phyloP scores from a whole-genome alignment of 2,113 vertebrate species.

The Tylochromis polylepis region DNA sequence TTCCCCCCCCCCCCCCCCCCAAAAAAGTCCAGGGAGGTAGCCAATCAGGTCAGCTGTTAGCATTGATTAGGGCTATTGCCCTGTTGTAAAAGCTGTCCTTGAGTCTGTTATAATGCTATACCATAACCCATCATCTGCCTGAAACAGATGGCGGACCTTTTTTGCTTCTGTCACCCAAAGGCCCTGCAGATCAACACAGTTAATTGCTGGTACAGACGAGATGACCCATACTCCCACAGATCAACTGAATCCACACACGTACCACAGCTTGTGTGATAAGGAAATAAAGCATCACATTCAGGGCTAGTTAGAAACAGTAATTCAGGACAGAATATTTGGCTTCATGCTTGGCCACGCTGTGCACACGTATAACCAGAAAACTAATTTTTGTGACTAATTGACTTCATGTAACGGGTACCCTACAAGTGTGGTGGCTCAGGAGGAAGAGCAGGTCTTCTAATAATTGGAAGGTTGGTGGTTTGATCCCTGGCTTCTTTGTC shows the following conservation, averaged over 20 bases:
- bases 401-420: not conserved
- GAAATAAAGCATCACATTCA: not conserved
- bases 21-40: too few species aligned
- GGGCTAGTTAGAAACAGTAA: not conserved
- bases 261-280: not conserved
- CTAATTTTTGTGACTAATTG: not conserved
- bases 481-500: not conserved
- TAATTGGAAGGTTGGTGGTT: not conserved
- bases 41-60: too few species aligned
- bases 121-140: not conserved
- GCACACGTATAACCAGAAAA: fast-evolving
- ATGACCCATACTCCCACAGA: not conserved
- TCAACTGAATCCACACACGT: not conserved
- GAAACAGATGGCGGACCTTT: not conserved
- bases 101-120: too few species aligned
- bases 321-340: not conserved
- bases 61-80: too few species aligned
- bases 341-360: not conserved
- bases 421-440: not conserved
- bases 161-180: not conserved
- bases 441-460: not conserved
- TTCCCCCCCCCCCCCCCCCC: too few species aligned
- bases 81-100: too few species aligned
- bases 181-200: not conserved
- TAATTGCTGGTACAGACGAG: not conserved